These are phyloP conservation scores for Cladopsammia gracilis DNA, from an alignment of 64 coral and sea anemone genomes.

Conservation along the genomic window DNA sequence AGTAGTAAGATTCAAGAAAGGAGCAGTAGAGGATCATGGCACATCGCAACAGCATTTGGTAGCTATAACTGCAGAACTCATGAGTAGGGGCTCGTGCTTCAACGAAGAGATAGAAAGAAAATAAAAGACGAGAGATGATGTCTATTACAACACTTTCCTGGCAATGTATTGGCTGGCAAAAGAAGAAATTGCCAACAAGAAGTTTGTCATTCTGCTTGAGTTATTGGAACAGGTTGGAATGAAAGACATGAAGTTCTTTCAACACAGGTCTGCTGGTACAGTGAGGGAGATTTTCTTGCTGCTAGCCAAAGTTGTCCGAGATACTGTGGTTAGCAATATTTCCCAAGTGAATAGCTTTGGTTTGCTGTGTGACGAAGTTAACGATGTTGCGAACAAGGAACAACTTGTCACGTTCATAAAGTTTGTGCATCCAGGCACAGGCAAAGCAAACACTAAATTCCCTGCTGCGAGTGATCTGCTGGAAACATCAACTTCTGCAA, in stretches of 20 bases:
- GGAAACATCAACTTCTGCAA: constrained; percentile 31
- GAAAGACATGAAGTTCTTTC: constrained; percentile 54
- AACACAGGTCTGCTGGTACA: constrained; percentile 67
- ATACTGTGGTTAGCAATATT: background rate
- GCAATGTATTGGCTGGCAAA: constrained; percentile 73
- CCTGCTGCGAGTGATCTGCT: constrained; percentile 35
- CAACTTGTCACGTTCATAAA: constrained; percentile 61
- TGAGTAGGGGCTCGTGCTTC: constrained; percentile 26
- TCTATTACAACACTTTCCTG: constrained; percentile 57
- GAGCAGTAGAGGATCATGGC: constrained; percentile 47
- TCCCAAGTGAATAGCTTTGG: constrained; percentile 37
- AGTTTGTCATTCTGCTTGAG: constrained; percentile 35
- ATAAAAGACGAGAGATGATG: constrained; percentile 50
- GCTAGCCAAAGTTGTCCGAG: constrained; percentile 31
- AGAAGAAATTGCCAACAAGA: constrained; percentile 60
- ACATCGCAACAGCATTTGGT: constrained; percentile 18
- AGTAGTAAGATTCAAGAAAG: constrained; percentile 19
- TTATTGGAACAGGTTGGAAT: constrained; percentile 56
- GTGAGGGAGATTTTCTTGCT: constrained; percentile 72
- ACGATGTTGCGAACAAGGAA: constrained; percentile 55
- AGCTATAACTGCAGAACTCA: constrained; percentile 20
- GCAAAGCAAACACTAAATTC: constrained; percentile 30
- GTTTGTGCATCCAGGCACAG: constrained; percentile 29
- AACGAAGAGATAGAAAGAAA: constrained; percentile 15
- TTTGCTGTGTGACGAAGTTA: constrained; percentile 39